Evolutionary conservation across 2,113 vertebrate genomes (phyloP), one percentile per base, ranked within the genome.

Genomic region (Rhinichthys klamathensis): DNA sequence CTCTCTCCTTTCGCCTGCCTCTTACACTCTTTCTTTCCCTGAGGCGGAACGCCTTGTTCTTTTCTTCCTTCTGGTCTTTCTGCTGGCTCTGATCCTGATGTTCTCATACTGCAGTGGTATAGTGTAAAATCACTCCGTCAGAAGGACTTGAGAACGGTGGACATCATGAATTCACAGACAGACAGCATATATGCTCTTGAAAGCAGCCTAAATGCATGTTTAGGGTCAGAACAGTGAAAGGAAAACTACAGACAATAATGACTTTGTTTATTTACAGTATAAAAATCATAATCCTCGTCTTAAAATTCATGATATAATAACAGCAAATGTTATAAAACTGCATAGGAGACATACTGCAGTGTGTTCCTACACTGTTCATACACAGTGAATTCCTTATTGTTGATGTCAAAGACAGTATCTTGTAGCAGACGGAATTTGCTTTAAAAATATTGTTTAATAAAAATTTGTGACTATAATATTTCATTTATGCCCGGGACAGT

Each of bases 1-100:
- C 21, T 85, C 60, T 60, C 56, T 88, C n/a, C n/a, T 8, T 69
- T 63, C 11, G 30, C 16, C 82, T 35, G 54, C 18, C 54, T 25
- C 61, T 70, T 70, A 23, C 35, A 70, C 9, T 23, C 67, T 23
- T 2, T 32, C 83, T 76, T 61, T 88, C 83, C 72, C 65, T 77
- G 23, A 32, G 56, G 44, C 82, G 65, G 86, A 73, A 80, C 41
- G 70, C 56, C 51, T 13, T 74, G 81, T 84, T 83, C 75, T 25
- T 80, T 84, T 82, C 27, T 80, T 80, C 44, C 54, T 27, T 61
- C 60, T 56, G 38, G n/a, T 32, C 56, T 44, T 78, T 78, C 63
- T 74, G 56, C 65, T 80, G 86, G 82, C 85, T 65, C 27, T 72
- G 35, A 51, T 87, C 79, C 72, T 83, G 44, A 54, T 16, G 3